phyloP scores from a whole-genome alignment of 1,140 invertebrate species.

The Rhynchophorus ferrugineus region DNA sequence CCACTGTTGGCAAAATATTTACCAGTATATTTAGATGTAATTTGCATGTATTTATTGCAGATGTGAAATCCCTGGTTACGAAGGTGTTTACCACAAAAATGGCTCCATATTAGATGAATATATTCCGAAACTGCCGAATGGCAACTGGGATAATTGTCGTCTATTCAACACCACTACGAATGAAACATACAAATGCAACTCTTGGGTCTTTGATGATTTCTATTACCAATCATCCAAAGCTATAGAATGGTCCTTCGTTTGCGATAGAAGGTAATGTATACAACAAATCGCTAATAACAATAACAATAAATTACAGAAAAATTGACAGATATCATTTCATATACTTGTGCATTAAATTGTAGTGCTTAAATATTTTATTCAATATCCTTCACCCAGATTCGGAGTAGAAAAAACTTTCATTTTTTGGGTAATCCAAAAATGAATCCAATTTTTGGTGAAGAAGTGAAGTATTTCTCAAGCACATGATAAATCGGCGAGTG shows the following conservation, averaged over 20 bases:
- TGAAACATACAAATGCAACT: slow-evolving; percentile 45
- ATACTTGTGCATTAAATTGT: too few species aligned
- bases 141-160: slow-evolving; percentile 50
- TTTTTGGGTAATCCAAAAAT: too few species aligned
- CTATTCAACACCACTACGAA: slow-evolving; percentile 45
- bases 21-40: background rate
- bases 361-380: too few species aligned
- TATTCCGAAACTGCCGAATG: slow-evolving; percentile 45
- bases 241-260: slow-evolving; percentile 82
- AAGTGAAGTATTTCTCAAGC: too few species aligned
- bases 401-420: too few species aligned
- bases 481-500: too few species aligned
- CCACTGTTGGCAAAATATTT: too few species aligned
- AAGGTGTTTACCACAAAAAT: slow-evolving; percentile 38
- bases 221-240: slow-evolving; percentile 62
- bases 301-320: background rate
- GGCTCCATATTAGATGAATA: slow-evolving; percentile 47
- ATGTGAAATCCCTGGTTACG: slow-evolving; percentile 55
- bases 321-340: background rate
- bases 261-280: slow-evolving; percentile 45
- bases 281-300: slow-evolving; percentile 1
- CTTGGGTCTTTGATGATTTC: slow-evolving; percentile 64
- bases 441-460: too few species aligned
- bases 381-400: too few species aligned
- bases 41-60: slow-evolving; percentile 38